Conservation (phyloP, 2,113 vertebrate species). For the Gobiocypris rarus region DNA sequence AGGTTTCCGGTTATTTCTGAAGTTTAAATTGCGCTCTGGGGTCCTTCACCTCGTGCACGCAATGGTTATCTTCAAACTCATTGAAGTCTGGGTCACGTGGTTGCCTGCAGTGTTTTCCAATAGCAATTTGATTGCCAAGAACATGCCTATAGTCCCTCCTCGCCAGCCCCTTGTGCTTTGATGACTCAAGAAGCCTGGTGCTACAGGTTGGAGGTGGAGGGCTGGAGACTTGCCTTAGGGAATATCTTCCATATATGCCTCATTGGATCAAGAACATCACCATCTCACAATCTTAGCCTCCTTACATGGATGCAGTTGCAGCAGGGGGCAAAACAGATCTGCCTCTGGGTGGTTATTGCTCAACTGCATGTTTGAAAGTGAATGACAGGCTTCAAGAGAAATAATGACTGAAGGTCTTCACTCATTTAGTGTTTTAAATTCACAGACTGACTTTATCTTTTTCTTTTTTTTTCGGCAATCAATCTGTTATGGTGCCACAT, state of each 20-base stretch:
- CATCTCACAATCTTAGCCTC: constrained; percentile 42
- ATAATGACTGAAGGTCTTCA: constrained; percentile 57
- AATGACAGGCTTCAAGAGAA: constrained; percentile 64
- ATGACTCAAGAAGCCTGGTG: constrained; percentile 56
- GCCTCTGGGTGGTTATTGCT: constrained; percentile 66
- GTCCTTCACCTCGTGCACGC: not conserved
- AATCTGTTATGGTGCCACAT: constrained; percentile 47
- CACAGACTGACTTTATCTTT: too few species aligned
- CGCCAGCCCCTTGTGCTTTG: constrained; percentile 48
- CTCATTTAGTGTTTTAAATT: not conserved
- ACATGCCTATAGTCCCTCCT: constrained; percentile 17
- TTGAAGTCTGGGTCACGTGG: constrained; percentile 27
- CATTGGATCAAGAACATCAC: constrained; percentile 57
- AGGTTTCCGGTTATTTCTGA: not conserved
- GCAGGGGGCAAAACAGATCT: constrained; percentile 55
- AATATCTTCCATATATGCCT: constrained; percentile 51
- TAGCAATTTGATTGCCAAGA: constrained; percentile 4
- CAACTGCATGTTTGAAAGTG: constrained; percentile 59
- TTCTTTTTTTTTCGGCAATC: constrained; percentile 22
- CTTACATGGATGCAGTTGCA: constrained; percentile 39
- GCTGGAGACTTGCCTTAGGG: constrained; percentile 51
- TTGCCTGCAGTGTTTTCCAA: constrained; percentile 38
- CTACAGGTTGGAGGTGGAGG: constrained; percentile 58
- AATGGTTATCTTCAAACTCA: constrained; percentile 33
- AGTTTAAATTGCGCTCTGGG: constrained; percentile 18